Conservation (phyloP, 2,888 invertebrate genomes). For the Watsonalla cultraria region DNA sequence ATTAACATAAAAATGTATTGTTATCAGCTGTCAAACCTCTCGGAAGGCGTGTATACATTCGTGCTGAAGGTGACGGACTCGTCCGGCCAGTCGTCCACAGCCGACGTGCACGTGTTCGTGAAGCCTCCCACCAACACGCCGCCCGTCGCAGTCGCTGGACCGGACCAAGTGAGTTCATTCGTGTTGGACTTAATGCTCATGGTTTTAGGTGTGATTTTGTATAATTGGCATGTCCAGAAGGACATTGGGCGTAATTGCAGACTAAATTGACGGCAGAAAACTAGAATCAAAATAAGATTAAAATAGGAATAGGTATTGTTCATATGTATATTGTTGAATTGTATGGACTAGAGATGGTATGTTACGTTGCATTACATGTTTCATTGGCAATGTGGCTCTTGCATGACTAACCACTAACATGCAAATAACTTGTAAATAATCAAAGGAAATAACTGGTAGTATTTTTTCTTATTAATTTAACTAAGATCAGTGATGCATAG, state of each 20-base stretch:
- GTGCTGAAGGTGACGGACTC: slow-evolving; percentile 95
- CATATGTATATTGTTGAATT: too few species aligned
- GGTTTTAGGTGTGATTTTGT: neutral
- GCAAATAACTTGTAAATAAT: slow-evolving; percentile 8
- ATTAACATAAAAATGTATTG: neutral
- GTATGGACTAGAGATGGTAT: neutral
- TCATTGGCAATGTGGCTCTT: neutral
- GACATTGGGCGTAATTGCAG: too few species aligned
- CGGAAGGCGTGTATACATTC: slow-evolving; percentile 96
- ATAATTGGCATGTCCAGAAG: too few species aligned
- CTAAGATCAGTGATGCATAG: too few species aligned
- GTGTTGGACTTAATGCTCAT: neutral
- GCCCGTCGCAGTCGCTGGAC: slow-evolving; percentile 84
- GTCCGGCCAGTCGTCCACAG: slow-evolving; percentile 91
- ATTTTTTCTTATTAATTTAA: too few species aligned
- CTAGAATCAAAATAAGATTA: too few species aligned
- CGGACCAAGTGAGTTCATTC: slow-evolving; percentile 63
- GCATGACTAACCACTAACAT: neutral
- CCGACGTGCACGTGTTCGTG: slow-evolving; percentile 95
- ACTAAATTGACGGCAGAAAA: too few species aligned
- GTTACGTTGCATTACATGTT: neutral
- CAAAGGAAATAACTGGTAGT: neutral
- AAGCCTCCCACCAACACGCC: slow-evolving; percentile 93
- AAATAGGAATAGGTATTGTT: too few species aligned
- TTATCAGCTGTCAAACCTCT: slow-evolving; percentile 88